A percentile compares a stretch with the other conserved stretches of the same genome.
Evolutionary conservation across 2,888 invertebrate genomes (phyloP).

Genomic region (Dilophus febrilis): DNA sequence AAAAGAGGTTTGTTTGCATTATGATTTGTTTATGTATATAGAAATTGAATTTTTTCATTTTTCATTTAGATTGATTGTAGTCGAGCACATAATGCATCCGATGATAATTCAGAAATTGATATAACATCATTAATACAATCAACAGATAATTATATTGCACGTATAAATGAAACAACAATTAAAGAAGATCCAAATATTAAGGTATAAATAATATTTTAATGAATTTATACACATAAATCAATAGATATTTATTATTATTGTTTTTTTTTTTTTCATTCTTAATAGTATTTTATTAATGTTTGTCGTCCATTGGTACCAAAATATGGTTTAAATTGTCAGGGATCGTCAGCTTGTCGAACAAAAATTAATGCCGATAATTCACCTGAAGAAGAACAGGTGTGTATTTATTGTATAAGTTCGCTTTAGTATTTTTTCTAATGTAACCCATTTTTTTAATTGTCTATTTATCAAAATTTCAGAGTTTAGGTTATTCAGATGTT

Average conservation of each 20-base stretch:
- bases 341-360: constrained; percentile 26
- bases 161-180: constrained; percentile 19
- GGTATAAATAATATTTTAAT: constrained; percentile 13
- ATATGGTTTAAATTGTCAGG: constrained; percentile 27
- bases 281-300: constrained; percentile 27
- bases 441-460: constrained; percentile 1
- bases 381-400: constrained; percentile 26
- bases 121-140: constrained; percentile 27
- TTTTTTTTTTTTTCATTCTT: constrained; percentile 5
- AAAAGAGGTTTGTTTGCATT: constrained; percentile 3
- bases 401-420: constrained; percentile 6
- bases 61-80: constrained; percentile 2
- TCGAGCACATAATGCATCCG: constrained; percentile 6
- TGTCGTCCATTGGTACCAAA: constrained; percentile 28
- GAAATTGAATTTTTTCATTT: background rate
- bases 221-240: no score
- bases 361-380: constrained; percentile 11
- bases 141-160: constrained; percentile 26
- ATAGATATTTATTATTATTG: constrained; percentile 1
- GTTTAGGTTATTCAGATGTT: constrained; percentile 24
- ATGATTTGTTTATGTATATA: no score
- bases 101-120: constrained; percentile 20
- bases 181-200: constrained; percentile 19
- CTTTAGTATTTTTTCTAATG: background rate
- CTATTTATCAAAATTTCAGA: constrained; percentile 16